phyloP scores from a whole-genome alignment of 2,113 vertebrate genomes.

The Tragulus kanchil region DNA sequence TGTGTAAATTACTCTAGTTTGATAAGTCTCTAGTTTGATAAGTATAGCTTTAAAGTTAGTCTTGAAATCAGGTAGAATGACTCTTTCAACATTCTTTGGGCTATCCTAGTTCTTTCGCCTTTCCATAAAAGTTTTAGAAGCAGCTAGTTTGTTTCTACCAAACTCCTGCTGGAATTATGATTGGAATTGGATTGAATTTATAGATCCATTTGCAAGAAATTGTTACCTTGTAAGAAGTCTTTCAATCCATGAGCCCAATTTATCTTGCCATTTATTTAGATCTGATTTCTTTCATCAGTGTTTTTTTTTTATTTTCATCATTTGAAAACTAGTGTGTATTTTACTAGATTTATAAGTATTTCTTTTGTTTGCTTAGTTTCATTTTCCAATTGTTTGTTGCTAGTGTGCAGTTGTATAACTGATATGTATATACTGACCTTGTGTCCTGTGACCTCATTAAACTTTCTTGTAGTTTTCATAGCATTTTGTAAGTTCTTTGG shows the following conservation, averaged over 20 bases:
- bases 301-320: neutral
- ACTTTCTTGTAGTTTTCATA: neutral
- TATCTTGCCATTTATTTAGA: neutral
- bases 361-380: neutral
- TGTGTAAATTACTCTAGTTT: neutral
- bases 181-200: neutral
- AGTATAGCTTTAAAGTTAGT: neutral
- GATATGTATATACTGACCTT: neutral
- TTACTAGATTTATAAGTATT: constrained; percentile 15
- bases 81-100: neutral
- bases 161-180: neutral
- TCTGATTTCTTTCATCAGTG: neutral
- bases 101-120: neutral
- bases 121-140: neutral
- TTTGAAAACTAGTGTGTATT: neutral
- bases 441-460: neutral
- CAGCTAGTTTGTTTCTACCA: neutral
- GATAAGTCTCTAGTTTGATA: neutral
- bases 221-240: neutral
- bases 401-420: neutral
- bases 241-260: neutral
- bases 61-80: neutral
- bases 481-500: neutral
- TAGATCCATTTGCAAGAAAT: neutral
- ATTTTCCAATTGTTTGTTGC: neutral